phyloP scores from a whole-genome alignment of 2,888 invertebrate species.

The Harmothoe impar region DNA sequence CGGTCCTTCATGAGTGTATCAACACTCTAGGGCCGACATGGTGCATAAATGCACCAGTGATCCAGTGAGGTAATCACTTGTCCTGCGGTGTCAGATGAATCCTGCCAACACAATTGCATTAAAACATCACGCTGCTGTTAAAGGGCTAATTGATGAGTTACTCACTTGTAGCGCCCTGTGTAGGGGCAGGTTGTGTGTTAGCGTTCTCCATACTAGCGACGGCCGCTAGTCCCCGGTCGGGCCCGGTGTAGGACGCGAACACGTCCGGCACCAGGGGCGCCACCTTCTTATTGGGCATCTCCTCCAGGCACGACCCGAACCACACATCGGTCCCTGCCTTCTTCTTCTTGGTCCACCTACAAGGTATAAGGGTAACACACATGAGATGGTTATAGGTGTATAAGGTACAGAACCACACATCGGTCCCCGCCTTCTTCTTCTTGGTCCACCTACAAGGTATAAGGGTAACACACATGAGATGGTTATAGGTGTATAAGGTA shows the following conservation, averaged over 20 bases:
- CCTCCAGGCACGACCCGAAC: slow-evolving; percentile 89
- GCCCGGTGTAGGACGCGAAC: slow-evolving; percentile 91
- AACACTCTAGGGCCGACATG: too few relatives aligned
- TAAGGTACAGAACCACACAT: slow-evolving; percentile 88
- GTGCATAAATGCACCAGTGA: too few relatives aligned
- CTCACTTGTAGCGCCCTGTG: slow-evolving; percentile 15
- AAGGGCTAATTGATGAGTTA: too few relatives aligned
- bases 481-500: too few relatives aligned
- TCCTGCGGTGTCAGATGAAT: too few relatives aligned
- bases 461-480: not conserved
- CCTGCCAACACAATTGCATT: too few relatives aligned
- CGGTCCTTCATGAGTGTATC: too few relatives aligned
- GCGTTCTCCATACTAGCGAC: slow-evolving; percentile 83
- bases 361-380: not conserved
- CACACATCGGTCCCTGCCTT: slow-evolving; percentile 83
- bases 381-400: too few relatives aligned
- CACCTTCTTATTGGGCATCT: slow-evolving; percentile 86
- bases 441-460: slow-evolving; percentile 60
- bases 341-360: slow-evolving; percentile 65
- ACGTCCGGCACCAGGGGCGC: slow-evolving; percentile 85
- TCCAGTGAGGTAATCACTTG: too few relatives aligned
- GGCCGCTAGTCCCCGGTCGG: slow-evolving; percentile 90
- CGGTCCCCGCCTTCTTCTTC: slow-evolving; percentile 68
- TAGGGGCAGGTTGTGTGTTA: slow-evolving; percentile 26
- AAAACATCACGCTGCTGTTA: too few relatives aligned